phyloP scores from a whole-genome alignment of 2,888 invertebrate species.

The Amblyteles armatorius region DNA sequence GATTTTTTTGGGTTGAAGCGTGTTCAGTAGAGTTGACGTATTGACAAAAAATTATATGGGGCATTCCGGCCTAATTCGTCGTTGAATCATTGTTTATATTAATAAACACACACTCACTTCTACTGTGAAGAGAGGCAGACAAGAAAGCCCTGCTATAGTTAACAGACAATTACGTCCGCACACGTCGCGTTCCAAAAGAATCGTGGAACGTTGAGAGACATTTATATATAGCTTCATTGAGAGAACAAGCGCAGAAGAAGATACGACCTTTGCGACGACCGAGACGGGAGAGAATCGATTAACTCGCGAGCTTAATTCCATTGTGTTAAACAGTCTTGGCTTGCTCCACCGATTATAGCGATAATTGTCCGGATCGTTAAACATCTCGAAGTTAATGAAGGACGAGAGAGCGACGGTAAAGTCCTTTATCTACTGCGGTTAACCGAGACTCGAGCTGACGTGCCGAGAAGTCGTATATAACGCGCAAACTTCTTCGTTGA shows the following conservation, averaged over 20 bases:
- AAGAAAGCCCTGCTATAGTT: background rate
- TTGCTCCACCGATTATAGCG: conserved; percentile 46
- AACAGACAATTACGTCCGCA: background rate
- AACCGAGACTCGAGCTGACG: conserved; percentile 25
- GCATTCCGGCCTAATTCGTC: too few relatives aligned
- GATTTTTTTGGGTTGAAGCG: too few relatives aligned
- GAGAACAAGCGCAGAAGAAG: conserved; percentile 28
- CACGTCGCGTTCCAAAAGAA: background rate
- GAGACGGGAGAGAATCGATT: conserved; percentile 56
- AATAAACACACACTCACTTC: too few relatives aligned
- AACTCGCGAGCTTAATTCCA: conserved; percentile 59
- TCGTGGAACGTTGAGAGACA: background rate
- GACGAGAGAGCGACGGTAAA: conserved; percentile 37
- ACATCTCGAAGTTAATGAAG: conserved; percentile 59
- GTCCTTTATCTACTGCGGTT: conserved; percentile 44
- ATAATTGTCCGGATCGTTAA: conserved; percentile 64
- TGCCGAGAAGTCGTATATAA: conserved; percentile 22
- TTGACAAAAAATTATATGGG: too few relatives aligned
- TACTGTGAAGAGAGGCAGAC: background rate
- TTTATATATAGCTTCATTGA: conserved; percentile 8
- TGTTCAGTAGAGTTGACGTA: too few relatives aligned
- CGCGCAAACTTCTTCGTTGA: conserved; percentile 13
- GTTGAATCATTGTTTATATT: background rate
- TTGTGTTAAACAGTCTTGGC: conserved; percentile 53
- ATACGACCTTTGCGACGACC: conserved; percentile 32